Evolutionary conservation across 1,140 invertebrate genomes (phyloP).

Genomic region (Drosophila azteca): DNA sequence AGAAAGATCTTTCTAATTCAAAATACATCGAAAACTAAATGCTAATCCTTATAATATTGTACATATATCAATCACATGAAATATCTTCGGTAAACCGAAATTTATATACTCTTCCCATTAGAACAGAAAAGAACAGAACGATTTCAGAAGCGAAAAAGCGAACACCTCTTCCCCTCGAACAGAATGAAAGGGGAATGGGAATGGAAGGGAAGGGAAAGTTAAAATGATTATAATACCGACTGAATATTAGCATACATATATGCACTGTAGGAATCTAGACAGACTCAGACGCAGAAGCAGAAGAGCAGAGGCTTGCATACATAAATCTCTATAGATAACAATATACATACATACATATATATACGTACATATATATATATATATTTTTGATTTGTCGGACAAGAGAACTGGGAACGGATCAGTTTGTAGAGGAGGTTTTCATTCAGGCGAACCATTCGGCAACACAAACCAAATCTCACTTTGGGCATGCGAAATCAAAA

Average conservation of each 20-base stretch:
- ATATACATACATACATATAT: constrained; percentile 40
- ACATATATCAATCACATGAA: constrained; percentile 33
- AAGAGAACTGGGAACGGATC: constrained; percentile 32
- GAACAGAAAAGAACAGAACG: constrained; percentile 22
- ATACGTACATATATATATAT: constrained; percentile 26
- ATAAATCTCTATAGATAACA: constrained; percentile 52
- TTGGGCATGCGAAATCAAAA: constrained; percentile 81
- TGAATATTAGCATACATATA: constrained; percentile 71
- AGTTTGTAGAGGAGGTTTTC: constrained; percentile 45
- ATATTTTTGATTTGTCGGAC: constrained; percentile 56
- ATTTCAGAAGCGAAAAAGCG: constrained; percentile 28
- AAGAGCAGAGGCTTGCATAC: constrained; percentile 49
- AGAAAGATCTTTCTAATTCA: constrained; percentile 34
- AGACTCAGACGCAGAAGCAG: constrained; percentile 38
- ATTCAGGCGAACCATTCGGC: constrained; percentile 78
- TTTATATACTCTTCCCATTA: constrained; percentile 53
- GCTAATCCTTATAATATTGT: constrained; percentile 42
- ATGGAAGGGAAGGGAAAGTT: constrained; percentile 3
- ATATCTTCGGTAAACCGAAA: constrained; percentile 39
- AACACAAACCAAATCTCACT: constrained; percentile 73
- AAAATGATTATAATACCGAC: constrained; percentile 67
- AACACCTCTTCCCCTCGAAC: constrained; percentile 20
- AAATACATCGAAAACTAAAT: constrained; percentile 55
- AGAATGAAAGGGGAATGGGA: not conserved
- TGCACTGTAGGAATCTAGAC: constrained; percentile 30